These are phyloP conservation scores for Frankliniella fusca DNA, from an alignment of 2,888 invertebrate species.

Conservation along the genomic window DNA sequence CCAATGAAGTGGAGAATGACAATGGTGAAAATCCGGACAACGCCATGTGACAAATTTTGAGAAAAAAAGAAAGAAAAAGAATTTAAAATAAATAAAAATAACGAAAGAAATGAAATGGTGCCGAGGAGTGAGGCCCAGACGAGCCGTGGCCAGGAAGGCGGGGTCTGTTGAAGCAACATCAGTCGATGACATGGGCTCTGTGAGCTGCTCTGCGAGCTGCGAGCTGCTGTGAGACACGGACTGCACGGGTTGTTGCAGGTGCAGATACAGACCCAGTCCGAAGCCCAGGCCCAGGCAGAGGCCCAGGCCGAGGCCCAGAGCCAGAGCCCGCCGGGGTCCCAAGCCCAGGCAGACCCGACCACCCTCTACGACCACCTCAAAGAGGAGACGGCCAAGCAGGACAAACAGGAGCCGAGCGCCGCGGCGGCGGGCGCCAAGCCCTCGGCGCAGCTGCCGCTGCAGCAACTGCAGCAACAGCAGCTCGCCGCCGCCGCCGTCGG, in stretches of 20 bases:
- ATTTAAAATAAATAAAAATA: too few species aligned
- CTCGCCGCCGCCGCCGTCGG: not conserved
- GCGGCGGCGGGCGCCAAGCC: not conserved
- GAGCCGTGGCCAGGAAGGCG: not conserved
- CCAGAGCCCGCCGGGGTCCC: not conserved
- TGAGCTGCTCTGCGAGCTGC: too few species aligned
- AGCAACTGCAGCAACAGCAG: not conserved
- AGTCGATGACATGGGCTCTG: slow-evolving; percentile 5
- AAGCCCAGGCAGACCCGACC: not conserved
- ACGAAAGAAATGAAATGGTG: too few species aligned
- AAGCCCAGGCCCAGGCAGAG: not conserved
- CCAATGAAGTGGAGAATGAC: slow-evolving; percentile 30
- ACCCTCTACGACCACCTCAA: slow-evolving; percentile 17
- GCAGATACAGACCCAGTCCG: not conserved
- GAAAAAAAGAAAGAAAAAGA: too few species aligned
- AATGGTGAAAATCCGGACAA: slow-evolving; percentile 33
- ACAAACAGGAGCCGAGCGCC: not conserved
- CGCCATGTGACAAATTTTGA: slow-evolving; percentile 9
- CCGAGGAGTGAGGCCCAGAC: not conserved
- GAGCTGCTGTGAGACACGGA: slow-evolving; percentile 9
- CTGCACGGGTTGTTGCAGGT: slow-evolving; percentile 24
- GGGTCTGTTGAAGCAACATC: slow-evolving; percentile 18
- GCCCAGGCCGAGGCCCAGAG: not conserved
- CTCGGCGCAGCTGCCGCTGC: not conserved
- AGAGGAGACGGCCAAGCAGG: slow-evolving; percentile 14